Conservation (phyloP, 2,888 invertebrate species). For the Apodemia hepburni region DNA sequence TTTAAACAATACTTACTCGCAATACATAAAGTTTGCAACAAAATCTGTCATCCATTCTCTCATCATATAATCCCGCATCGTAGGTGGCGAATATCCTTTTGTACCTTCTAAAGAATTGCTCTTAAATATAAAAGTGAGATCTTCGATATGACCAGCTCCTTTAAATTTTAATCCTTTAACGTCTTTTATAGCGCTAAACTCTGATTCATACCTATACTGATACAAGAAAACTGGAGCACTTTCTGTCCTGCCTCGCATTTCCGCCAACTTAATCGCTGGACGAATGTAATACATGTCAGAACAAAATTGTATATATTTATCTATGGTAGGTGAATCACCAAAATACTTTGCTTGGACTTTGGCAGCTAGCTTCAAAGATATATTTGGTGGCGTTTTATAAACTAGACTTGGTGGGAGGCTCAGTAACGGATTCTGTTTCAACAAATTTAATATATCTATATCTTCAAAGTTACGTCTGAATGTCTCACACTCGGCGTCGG, state of each 20-base stretch:
- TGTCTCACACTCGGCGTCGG: slow-evolving; percentile 54
- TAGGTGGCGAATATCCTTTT: slow-evolving; percentile 31
- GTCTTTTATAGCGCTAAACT: slow-evolving; percentile 66
- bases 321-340: slow-evolving; percentile 40
- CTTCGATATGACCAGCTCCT: slow-evolving; percentile 81
- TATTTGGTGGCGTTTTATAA: slow-evolving; percentile 37
- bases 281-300: slow-evolving; percentile 54
- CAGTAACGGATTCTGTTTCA: slow-evolving; percentile 41
- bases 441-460: slow-evolving; percentile 42
- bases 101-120: slow-evolving; percentile 44
- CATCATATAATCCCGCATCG: slow-evolving; percentile 41
- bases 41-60: slow-evolving; percentile 50
- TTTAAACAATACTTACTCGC: slow-evolving; percentile 44
- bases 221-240: slow-evolving; percentile 74
- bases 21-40: slow-evolving; percentile 49
- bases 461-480: slow-evolving; percentile 50
- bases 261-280: slow-evolving; percentile 50
- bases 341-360: slow-evolving; percentile 46
- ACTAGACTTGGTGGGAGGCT: slow-evolving; percentile 42
- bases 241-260: slow-evolving; percentile 36
- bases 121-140: slow-evolving; percentile 76
- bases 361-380: slow-evolving; percentile 36
- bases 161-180: slow-evolving; percentile 48
- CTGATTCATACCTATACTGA: slow-evolving; percentile 73
- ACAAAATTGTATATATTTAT: slow-evolving; percentile 47